Percentiles rank a stretch among this genome's conserved stretches.
Evolutionary conservation across 2,888 invertebrate species (phyloP).

Genomic region (Phyllotreta striolata): DNA sequence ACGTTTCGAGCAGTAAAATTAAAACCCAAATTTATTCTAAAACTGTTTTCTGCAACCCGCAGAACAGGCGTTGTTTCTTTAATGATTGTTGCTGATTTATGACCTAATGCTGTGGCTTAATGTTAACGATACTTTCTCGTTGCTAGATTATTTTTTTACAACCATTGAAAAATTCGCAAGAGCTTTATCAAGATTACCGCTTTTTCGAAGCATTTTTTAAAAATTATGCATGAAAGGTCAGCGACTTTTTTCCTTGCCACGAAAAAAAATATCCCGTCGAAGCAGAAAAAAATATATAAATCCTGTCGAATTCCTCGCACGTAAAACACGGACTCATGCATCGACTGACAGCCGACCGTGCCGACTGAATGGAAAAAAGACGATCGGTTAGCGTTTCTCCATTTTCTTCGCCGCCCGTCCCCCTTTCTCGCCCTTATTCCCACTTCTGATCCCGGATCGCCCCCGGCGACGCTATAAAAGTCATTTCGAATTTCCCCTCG

Average conservation of each 20-base stretch:
- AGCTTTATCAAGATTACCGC: too few species aligned
- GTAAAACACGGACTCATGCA: constrained; percentile 24
- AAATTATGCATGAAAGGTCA: constrained; percentile 10
- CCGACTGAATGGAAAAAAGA: constrained; percentile 26
- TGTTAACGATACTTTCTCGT: too few species aligned
- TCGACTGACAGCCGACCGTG: constrained; percentile 24
- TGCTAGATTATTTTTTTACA: too few species aligned
- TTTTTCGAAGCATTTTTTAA: too few species aligned
- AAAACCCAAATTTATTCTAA: too few species aligned
- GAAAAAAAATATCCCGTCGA: neutral
- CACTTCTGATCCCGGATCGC: constrained; percentile 3
- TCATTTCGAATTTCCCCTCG: neutral
- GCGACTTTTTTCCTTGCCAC: constrained; percentile 10
- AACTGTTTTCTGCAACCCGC: too few species aligned
- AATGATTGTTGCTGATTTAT: too few species aligned
- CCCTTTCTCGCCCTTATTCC: neutral
- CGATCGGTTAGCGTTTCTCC: constrained; percentile 17
- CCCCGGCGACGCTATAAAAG: neutral
- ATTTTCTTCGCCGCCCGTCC: constrained; percentile 4
- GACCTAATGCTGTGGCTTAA: too few species aligned
- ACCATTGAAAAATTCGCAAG: too few species aligned
- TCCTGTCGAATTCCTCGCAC: constrained; percentile 18
- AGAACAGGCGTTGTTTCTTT: too few species aligned
- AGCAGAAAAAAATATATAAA: neutral
- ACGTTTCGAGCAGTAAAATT: too few species aligned